Evolutionary conservation across 2,797 vertebrate species (phyloP).

Genomic region (Austrolebias charrua): DNA sequence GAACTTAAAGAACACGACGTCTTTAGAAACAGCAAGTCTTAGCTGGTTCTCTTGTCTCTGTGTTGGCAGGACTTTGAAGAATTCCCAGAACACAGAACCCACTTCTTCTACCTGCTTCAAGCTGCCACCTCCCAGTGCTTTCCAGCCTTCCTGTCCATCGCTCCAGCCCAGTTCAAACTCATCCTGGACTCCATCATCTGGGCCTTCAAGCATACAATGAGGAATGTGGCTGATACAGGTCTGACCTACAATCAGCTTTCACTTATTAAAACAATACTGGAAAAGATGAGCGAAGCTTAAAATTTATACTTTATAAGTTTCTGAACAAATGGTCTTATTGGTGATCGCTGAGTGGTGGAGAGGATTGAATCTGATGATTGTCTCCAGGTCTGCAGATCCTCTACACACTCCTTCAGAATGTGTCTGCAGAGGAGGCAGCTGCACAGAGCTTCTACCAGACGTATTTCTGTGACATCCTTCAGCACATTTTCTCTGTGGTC

Average conservation of each 20-base stretch:
- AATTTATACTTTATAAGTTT: background rate
- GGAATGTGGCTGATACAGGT: constrained; percentile 99
- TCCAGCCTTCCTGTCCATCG: constrained; percentile 96
- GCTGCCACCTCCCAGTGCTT: constrained; percentile 99
- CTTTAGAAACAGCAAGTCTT: background rate
- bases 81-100: constrained; percentile 96
- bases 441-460: constrained; percentile 99
- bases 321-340: background rate
- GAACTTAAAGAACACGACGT: background rate
- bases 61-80: constrained; percentile 96
- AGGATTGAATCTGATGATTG: background rate
- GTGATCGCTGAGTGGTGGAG: background rate
- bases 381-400: constrained; percentile 88
- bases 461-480: constrained; percentile 95
- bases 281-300: background rate
- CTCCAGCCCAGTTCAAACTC: constrained; percentile 97
- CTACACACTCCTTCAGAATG: constrained; percentile 95
- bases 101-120: constrained; percentile 98
- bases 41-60: constrained; percentile 46
- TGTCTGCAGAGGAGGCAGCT: constrained; percentile 93
- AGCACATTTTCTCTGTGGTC: constrained; percentile 98
- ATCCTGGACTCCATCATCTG: constrained; percentile 99
- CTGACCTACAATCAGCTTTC: constrained; percentile 69
- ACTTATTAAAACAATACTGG: no score
- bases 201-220: constrained; percentile 99